Conservation (phyloP, 2,888 invertebrate species). For the Campaea margaritaria region DNA sequence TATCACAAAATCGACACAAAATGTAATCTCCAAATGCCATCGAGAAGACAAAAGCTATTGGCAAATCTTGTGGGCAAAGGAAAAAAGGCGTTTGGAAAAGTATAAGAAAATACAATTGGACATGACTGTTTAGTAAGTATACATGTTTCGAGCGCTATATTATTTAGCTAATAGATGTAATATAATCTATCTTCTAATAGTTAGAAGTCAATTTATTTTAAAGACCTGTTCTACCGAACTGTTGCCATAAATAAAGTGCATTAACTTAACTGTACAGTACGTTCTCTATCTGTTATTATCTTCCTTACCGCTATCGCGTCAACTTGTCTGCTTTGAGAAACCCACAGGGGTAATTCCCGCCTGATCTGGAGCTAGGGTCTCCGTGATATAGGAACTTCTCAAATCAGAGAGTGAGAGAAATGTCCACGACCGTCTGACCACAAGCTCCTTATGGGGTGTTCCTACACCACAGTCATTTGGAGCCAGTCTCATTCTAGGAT, state of each 20-base stretch:
- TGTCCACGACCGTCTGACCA: too few relatives aligned
- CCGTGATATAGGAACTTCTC: background rate
- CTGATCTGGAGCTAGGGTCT: conserved; percentile 6
- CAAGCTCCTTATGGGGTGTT: too few relatives aligned
- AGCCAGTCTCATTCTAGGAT: too few relatives aligned
- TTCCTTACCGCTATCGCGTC: background rate
- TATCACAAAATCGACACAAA: conserved; percentile 20
- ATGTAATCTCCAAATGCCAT: conserved; percentile 18
- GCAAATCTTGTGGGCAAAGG: conserved; percentile 7
- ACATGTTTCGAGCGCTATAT: too few relatives aligned
- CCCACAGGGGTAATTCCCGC: background rate
- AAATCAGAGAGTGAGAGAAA: too few relatives aligned
- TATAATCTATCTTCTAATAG: too few relatives aligned
- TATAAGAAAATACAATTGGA: background rate
- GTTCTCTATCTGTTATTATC: background rate
- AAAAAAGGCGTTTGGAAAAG: conserved; percentile 8
- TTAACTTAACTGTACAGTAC: background rate
- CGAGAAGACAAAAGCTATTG: conserved; percentile 22
- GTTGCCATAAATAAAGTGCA: too few relatives aligned
- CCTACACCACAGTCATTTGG: too few relatives aligned
- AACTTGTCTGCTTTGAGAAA: conserved; percentile 7
- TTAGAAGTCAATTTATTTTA: too few relatives aligned
- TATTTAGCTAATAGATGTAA: too few relatives aligned
- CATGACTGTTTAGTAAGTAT: background rate
- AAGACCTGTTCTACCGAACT: too few relatives aligned